Percentiles rank a stretch among this genome's conserved stretches.
These are phyloP conservation scores for Caenorhabditis zanzibari DNA, from an alignment of 2,888 invertebrate genomes.

Conservation along the genomic window DNA sequence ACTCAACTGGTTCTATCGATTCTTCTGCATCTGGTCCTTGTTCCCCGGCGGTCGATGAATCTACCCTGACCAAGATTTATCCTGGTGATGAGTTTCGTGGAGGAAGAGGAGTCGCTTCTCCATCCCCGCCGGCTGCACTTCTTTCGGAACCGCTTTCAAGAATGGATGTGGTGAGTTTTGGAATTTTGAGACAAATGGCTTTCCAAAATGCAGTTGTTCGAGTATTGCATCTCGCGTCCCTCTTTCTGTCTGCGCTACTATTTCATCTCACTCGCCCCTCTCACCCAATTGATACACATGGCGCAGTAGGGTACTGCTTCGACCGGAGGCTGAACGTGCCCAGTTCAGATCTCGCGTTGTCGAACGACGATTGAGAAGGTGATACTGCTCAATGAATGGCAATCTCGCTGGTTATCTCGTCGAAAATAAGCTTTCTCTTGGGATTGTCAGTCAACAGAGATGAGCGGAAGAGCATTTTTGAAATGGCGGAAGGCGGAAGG, in stretches of 20 bases:
- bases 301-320: background rate
- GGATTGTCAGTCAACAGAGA: slow-evolving; percentile 11
- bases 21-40: slow-evolving; percentile 23
- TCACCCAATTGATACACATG: background rate
- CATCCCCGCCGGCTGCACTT: slow-evolving; percentile 64
- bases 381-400: slow-evolving; percentile 13
- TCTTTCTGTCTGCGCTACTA: background rate
- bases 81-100: slow-evolving; percentile 42
- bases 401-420: slow-evolving; percentile 53
- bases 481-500: no score
- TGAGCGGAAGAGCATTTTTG: no score
- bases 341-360: slow-evolving; percentile 15
- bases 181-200: no score
- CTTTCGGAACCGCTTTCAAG: slow-evolving; percentile 66
- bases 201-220: background rate
- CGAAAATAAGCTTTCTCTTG: slow-evolving; percentile 22
- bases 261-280: background rate
- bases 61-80: slow-evolving; percentile 50
- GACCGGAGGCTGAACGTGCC: background rate
- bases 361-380: slow-evolving; percentile 55
- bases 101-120: slow-evolving; percentile 47
- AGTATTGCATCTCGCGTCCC: background rate
- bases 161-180: slow-evolving; percentile 76
- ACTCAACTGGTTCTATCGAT: slow-evolving; percentile 12
- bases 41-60: slow-evolving; percentile 37